phyloP scores from a whole-genome alignment of 2,888 invertebrate genomes.

The Caenorhabditis sp. region DNA sequence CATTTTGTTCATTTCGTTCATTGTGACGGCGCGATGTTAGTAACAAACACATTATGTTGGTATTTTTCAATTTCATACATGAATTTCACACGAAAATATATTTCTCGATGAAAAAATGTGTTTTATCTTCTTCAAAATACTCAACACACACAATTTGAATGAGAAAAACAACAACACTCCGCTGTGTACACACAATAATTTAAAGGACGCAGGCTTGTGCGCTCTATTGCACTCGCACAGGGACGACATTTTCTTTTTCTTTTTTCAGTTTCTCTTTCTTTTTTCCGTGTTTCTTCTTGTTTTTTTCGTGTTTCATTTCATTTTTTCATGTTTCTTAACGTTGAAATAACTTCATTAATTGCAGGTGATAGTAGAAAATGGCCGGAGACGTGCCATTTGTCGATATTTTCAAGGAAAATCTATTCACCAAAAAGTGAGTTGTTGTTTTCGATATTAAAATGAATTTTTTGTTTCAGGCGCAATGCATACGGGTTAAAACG shows the following conservation, averaged over 20 bases:
- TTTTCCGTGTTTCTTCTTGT: not conserved
- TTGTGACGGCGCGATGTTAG: too few species aligned
- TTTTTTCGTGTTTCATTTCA: not conserved
- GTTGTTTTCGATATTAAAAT: not conserved
- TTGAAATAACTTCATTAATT: not conserved
- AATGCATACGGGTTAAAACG: constrained; percentile 24
- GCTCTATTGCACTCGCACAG: not conserved
- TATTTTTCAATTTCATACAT: too few species aligned
- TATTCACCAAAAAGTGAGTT: not conserved
- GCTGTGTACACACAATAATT: not conserved
- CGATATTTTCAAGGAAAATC: constrained; percentile 1
- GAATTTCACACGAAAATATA: too few species aligned
- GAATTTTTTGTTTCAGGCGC: constrained; percentile 11
- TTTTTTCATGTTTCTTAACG: not conserved
- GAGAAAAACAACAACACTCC: not conserved
- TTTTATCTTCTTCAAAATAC: too few species aligned
- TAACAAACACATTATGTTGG: too few species aligned
- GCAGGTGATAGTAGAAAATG: not conserved
- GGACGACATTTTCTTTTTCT: not conserved
- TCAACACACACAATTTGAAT: not conserved
- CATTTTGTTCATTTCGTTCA: too few species aligned
- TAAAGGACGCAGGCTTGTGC: not conserved
- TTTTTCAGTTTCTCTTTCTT: not conserved
- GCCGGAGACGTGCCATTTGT: not conserved
- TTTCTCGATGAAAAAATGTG: too few species aligned